Evolutionary conservation across 2,113 vertebrate genomes (phyloP).

Genomic region (Rhea pennata): DNA sequence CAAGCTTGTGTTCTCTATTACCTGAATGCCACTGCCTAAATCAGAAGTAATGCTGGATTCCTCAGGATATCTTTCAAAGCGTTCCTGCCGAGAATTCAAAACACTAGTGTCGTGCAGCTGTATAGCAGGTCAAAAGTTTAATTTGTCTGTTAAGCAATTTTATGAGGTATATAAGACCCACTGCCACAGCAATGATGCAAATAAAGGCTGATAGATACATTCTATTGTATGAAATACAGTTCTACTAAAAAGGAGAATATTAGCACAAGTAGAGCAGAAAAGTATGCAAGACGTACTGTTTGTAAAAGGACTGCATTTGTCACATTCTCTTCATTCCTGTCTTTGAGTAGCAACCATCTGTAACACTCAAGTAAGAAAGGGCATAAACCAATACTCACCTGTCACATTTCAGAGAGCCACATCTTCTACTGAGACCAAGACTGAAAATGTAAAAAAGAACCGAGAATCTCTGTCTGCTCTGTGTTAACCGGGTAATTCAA

Average conservation of each 20-base stretch:
- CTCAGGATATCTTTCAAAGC: neutral
- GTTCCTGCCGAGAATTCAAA: neutral
- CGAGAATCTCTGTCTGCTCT: neutral
- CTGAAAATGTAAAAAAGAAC: neutral
- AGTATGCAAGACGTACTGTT: neutral
- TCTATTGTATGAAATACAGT: neutral
- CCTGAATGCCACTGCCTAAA: neutral
- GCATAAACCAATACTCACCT: neutral
- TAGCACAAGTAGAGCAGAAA: neutral
- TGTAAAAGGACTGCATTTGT: neutral
- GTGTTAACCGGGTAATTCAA: neutral
- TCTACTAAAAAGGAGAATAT: neutral
- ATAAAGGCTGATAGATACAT: neutral
- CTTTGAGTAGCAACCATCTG: neutral
- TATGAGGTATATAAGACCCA: neutral
- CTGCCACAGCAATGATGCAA: neutral
- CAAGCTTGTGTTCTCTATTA: neutral
- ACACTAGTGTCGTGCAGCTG: neutral
- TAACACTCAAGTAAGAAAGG: neutral
- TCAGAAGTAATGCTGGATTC: neutral
- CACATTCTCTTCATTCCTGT: neutral
- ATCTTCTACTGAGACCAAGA: neutral
- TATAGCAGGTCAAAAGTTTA: neutral
- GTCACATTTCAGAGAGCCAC: neutral
- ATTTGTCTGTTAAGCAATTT: conserved; percentile 24